A percentile compares a stretch with the other conserved stretches of the same genome.
Evolutionary conservation across 2,888 invertebrate species (phyloP).

Genomic region (Neoitamus cyanurus): DNA sequence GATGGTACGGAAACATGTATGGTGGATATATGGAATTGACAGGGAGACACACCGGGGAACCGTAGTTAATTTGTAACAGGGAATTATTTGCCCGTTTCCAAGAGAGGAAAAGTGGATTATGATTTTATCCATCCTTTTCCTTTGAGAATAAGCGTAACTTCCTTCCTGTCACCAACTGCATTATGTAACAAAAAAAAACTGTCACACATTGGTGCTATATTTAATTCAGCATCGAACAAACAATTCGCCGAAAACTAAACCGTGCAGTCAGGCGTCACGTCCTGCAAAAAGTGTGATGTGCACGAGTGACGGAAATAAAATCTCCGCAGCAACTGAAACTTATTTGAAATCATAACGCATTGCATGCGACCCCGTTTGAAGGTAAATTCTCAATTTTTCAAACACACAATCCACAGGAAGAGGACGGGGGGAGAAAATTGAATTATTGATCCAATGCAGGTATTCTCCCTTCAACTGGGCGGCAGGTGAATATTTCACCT

Average conservation of each 20-base stretch:
- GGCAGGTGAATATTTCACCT: neutral
- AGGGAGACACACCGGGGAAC: neutral
- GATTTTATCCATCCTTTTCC: neutral
- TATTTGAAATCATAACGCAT: neutral
- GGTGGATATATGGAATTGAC: neutral
- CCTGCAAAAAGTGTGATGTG: neutral
- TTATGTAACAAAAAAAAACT: neutral
- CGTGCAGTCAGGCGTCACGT: neutral
- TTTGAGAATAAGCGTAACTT: neutral
- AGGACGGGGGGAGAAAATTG: neutral
- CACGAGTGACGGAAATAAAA: neutral
- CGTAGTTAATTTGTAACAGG: neutral
- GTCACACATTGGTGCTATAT: neutral
- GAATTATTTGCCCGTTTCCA: neutral
- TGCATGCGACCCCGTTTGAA: neutral
- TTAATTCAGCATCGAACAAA: neutral
- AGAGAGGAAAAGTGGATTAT: neutral
- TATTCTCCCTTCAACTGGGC: neutral
- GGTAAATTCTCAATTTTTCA: neutral
- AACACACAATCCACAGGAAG: neutral
- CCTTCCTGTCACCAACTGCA: neutral
- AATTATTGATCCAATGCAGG: constrained; percentile 1
- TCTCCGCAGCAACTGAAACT: neutral
- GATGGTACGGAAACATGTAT: neutral
- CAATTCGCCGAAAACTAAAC: neutral